These are phyloP conservation scores for Eulacestoma nigropectus DNA, from an alignment of 2,113 vertebrate species.

Conservation along the genomic window DNA sequence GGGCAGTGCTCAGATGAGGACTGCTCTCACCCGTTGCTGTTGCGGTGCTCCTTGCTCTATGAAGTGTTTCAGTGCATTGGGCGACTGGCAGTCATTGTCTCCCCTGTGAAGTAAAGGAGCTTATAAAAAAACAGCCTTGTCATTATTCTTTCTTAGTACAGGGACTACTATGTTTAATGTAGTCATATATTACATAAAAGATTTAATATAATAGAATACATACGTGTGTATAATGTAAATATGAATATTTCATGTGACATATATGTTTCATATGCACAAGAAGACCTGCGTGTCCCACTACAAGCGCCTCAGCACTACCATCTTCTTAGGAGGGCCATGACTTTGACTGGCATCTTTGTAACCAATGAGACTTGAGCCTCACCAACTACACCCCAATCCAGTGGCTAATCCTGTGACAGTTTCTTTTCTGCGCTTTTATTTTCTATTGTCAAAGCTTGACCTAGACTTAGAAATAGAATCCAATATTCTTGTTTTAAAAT, in stretches of 20 bases:
- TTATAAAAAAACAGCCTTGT: not conserved
- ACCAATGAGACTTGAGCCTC: not conserved
- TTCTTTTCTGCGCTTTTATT: not conserved
- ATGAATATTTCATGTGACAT: rapidly evolving
- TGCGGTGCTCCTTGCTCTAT: not conserved
- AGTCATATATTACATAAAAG: not conserved
- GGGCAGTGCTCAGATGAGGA: not conserved
- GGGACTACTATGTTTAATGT: not conserved
- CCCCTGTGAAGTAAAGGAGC: not conserved
- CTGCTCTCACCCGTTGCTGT: not conserved
- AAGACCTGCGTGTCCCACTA: rapidly evolving
- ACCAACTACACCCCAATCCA: not conserved
- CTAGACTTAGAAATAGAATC: not conserved
- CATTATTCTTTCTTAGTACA: not conserved
- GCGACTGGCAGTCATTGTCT: not conserved
- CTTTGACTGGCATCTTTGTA: not conserved
- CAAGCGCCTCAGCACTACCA: not conserved
- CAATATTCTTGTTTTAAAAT: not conserved
- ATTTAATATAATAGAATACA: not conserved
- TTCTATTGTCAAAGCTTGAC: not conserved
- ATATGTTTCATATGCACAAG: too few species aligned
- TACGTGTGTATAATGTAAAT: not conserved
- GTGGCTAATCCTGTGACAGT: not conserved
- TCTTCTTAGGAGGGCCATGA: rapidly evolving
- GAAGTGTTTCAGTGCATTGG: not conserved